Base-by-base conservation (phyloP, 2,888 invertebrate genomes). In the Noctua janthina region DNA sequence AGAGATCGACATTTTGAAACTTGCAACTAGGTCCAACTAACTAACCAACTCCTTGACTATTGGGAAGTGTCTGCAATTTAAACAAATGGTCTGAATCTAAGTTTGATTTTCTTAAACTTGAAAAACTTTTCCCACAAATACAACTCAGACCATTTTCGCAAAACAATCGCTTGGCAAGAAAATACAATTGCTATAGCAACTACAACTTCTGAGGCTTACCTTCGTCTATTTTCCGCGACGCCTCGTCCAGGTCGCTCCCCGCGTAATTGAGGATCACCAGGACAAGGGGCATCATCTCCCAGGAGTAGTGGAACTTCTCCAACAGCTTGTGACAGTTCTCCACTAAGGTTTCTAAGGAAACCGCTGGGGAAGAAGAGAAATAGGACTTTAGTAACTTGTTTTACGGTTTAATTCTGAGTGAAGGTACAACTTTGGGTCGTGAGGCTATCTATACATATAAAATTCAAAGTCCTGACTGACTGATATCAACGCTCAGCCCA, bases 211-310 rank as follows among this genome's bases (percentile, higher is more conserved):
- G 54, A 59, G 66, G 29, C 92, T 35, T 89, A 98, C 98, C 98
- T 98, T 98, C 98, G 89, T 98, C 97, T 90, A 98, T 98, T 92
- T 98, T 97, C 91, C 97, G 96, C 75, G 98, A 97, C 79, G 98
- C 98, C 94, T 98, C 98, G 90, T 98, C 98, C 77, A 98, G 96
- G 94, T 98, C 98, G 66, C 98, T 98, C 82, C 97, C 97, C 72
- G 98, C 98, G 91, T 98, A 98, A 93, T 98, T 98, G 83, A 98
- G 97, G 94, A 98, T 98, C 92, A 98, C 98, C 95, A 98, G 98
- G 96, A 98, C 98, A 64, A 98, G 95, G 39, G 98, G 98, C 97
- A 98, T 98, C 97, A 98, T 98, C 93, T 98, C 98, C 98, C 98
- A 98, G 8, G 98, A 98, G 94, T 98, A 98, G 92, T 98, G 97